Conservation (phyloP, 1,140 invertebrate species). For the Macrobrachium nipponense region DNA sequence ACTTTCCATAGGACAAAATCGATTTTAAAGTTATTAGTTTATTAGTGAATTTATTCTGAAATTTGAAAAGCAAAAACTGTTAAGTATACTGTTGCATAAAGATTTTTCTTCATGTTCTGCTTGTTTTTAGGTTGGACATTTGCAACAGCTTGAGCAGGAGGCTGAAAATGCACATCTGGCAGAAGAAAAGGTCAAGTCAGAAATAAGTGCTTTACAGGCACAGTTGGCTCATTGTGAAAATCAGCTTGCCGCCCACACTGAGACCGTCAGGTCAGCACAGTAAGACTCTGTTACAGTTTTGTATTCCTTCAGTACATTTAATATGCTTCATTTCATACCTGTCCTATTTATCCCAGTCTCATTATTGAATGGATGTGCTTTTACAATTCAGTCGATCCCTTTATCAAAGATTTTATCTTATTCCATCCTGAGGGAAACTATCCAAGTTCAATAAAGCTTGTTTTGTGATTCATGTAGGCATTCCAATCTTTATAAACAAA, state of each 20-base stretch:
- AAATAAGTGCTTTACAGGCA: slow-evolving; percentile 36
- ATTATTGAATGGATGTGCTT: no score
- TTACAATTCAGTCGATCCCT: no score
- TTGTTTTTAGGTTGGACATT: slow-evolving; percentile 27
- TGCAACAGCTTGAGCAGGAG: slow-evolving; percentile 51
- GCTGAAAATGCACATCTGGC: slow-evolving; percentile 34
- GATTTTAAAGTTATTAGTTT: background rate
- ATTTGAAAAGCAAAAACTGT: no score
- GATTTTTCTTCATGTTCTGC: background rate
- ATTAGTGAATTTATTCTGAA: no score
- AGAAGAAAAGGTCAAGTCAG: slow-evolving; percentile 45
- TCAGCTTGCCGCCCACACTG: slow-evolving; percentile 33
- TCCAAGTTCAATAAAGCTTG: no score
- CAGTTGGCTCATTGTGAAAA: slow-evolving; percentile 48
- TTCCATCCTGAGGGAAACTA: no score
- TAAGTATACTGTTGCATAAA: background rate
- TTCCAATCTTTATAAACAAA: no score
- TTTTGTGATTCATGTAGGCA: no score
- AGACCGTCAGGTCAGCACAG: slow-evolving; percentile 46
- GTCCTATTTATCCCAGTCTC: no score
- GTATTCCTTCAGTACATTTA: background rate
- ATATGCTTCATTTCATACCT: background rate
- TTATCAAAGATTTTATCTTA: no score
- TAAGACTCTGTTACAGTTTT: slow-evolving; percentile 26
- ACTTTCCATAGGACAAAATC: background rate